These are phyloP conservation scores for Tipula unca DNA, from an alignment of 2,888 invertebrate species.

Conservation along the genomic window DNA sequence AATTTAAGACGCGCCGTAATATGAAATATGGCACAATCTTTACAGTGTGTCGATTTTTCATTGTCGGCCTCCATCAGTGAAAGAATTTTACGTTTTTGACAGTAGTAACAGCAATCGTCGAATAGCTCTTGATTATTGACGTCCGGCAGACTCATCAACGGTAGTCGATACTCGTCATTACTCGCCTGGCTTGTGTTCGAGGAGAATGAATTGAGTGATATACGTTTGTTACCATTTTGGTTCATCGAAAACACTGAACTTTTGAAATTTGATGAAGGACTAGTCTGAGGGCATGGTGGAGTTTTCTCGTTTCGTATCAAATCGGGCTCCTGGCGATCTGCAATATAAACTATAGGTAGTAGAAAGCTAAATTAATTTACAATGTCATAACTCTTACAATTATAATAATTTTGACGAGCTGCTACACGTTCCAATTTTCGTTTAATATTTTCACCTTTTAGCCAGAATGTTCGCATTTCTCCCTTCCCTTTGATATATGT, in stretches of 20 bases:
- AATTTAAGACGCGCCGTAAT: neutral
- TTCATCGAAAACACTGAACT: neutral
- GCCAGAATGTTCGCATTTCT: constrained; percentile 66
- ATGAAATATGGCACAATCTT: neutral
- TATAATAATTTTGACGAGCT: neutral
- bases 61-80: neutral
- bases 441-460: constrained; percentile 49
- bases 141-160: neutral
- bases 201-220: neutral
- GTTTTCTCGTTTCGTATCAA: constrained; percentile 29
- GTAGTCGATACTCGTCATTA: neutral
- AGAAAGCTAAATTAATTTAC: neutral
- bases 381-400: neutral
- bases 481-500: constrained; percentile 71
- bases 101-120: neutral
- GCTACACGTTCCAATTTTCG: constrained; percentile 23
- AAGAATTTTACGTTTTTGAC: neutral
- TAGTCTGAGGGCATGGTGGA: neutral
- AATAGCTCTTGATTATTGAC: neutral
- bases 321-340: constrained; percentile 32
- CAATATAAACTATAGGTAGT: neutral
- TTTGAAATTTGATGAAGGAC: neutral
- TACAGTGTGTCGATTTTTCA: neutral
- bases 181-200: neutral
- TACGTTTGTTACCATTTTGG: neutral